Conservation (phyloP, 1,140 invertebrate genomes). For the Drosophila equinoxialis region DNA sequence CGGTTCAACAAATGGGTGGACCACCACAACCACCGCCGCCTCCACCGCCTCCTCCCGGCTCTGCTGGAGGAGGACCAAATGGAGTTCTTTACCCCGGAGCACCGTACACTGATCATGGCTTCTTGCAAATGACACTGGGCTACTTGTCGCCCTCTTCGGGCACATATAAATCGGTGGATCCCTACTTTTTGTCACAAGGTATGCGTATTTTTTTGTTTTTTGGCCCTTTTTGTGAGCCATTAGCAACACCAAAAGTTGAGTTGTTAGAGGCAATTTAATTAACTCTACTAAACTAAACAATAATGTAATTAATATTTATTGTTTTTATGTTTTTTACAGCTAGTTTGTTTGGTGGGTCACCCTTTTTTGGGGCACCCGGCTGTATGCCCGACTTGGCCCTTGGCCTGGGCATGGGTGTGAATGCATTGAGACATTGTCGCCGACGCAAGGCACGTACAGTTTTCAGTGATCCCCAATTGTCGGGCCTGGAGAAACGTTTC, state of each 20-base stretch:
- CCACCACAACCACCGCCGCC: conserved; percentile 84
- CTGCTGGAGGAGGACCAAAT: conserved; percentile 35
- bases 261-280: conserved; percentile 18
- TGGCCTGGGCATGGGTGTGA: conserved; percentile 86
- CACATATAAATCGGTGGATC: conserved; percentile 87
- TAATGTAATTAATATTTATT: conserved; percentile 55
- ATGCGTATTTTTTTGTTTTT: conserved; percentile 46
- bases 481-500: conserved; percentile 97
- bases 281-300: conserved; percentile 19
- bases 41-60: conserved; percentile 60
- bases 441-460: conserved; percentile 97
- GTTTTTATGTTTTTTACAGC: conserved; percentile 45
- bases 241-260: conserved; percentile 67
- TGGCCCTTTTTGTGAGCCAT: conserved; percentile 45
- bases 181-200: conserved; percentile 88
- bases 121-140: conserved; percentile 87
- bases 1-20: conserved; percentile 60
- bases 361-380: conserved; percentile 84
- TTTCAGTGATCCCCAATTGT: conserved; percentile 98
- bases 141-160: conserved; percentile 86
- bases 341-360: conserved; percentile 76
- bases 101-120: conserved; percentile 84
- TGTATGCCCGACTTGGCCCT: conserved; percentile 82
- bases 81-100: conserved; percentile 82
- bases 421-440: conserved; percentile 93